phyloP scores from a whole-genome alignment of 2,113 vertebrate species.

The Oriolus oriolus region DNA sequence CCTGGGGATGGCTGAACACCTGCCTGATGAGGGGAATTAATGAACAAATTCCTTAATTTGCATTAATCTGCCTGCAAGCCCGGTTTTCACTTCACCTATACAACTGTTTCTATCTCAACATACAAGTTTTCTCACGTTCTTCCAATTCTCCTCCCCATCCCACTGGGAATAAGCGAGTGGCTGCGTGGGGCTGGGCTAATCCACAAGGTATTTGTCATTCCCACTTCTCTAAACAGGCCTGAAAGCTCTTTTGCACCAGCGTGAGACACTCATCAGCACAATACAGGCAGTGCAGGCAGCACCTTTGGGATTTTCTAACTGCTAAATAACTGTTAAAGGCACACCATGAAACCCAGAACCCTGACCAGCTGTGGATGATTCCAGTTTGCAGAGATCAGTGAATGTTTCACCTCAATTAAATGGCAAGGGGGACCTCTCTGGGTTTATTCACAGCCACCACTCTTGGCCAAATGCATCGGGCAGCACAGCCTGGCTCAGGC shows the following conservation, averaged over 20 bases:
- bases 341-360: not conserved
- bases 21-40: not conserved
- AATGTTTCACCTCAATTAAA: not conserved
- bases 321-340: not conserved
- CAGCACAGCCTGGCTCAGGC: not conserved
- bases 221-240: not conserved
- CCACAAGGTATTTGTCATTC: not conserved
- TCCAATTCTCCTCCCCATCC: not conserved
- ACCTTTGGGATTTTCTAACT: not conserved
- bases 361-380: not conserved
- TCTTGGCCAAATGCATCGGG: not conserved
- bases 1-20: not conserved
- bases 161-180: not conserved
- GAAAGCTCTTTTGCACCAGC: not conserved
- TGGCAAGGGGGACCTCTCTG: not conserved
- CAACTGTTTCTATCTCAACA: not conserved
- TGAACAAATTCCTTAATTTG: not conserved
- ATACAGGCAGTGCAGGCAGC: not conserved
- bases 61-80: not conserved
- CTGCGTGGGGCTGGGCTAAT: not conserved
- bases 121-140: not conserved
- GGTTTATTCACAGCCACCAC: not conserved
- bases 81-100: not conserved
- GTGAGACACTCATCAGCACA: not conserved
- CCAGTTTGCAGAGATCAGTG: not conserved